These are phyloP conservation scores for Eriocheir sinensis DNA, from an alignment of 1,140 invertebrate genomes.

Conservation along the genomic window DNA sequence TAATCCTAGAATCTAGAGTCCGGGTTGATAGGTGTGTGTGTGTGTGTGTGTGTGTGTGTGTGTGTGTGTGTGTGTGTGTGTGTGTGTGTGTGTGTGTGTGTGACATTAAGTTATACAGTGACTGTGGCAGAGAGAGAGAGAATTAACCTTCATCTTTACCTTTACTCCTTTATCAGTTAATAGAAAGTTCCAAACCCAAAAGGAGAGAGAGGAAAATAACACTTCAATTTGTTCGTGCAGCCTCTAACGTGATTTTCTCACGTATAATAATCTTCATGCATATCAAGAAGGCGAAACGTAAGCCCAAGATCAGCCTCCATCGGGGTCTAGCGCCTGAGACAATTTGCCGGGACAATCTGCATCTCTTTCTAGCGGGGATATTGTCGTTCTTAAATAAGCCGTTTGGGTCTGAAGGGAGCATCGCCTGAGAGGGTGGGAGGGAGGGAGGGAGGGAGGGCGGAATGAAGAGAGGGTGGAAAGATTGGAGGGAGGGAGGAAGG, in stretches of 20 bases:
- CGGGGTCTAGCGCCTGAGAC: neutral
- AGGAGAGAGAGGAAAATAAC: neutral
- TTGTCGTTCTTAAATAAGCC: neutral
- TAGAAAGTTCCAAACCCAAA: neutral
- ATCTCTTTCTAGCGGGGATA: neutral
- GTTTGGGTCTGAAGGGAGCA: neutral
- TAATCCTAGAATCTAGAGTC: too few relatives aligned
- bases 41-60: too few relatives aligned
- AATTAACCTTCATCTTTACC: too few relatives aligned
- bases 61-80: too few relatives aligned
- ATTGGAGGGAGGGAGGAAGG: too few relatives aligned
- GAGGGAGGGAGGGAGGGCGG: too few relatives aligned
- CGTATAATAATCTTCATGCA: slow-evolving; percentile 26
- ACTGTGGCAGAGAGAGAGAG: too few relatives aligned
- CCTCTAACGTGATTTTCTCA: neutral
- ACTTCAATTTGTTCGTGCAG: neutral
- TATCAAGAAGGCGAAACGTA: neutral
- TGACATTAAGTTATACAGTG: too few relatives aligned
- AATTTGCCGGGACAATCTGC: slow-evolving; percentile 5
- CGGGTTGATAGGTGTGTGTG: too few relatives aligned
- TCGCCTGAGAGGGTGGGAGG: neutral
- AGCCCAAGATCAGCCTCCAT: neutral
- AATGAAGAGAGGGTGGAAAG: too few relatives aligned
- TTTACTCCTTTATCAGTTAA: neutral
- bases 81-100: too few relatives aligned